Conservation (phyloP, 2,797 vertebrate genomes). For the Ptychobarbus kaznakovi region DNA sequence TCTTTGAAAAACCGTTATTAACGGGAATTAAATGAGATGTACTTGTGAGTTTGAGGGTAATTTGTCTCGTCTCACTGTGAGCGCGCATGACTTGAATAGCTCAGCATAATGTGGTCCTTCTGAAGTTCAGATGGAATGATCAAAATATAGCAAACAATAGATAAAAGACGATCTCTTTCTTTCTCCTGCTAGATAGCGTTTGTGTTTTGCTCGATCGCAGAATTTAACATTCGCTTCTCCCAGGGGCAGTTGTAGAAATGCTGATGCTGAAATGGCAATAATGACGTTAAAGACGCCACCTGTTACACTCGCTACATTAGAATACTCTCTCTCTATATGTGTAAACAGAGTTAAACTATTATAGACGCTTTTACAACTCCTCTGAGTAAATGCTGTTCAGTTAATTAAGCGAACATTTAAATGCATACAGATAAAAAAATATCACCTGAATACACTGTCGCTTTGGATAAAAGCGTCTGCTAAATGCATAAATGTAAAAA, state of each 20-base stretch:
- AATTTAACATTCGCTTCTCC: neutral
- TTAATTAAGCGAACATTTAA: neutral
- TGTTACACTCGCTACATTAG: conserved; percentile 25
- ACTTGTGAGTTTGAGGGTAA: conserved; percentile 52
- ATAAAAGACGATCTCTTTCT: neutral
- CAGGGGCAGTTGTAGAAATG: neutral
- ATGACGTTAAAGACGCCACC: conserved; percentile 42
- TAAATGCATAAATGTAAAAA: neutral
- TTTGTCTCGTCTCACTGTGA: conserved; percentile 45
- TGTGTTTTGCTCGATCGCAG: neutral
- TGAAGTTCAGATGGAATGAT: neutral
- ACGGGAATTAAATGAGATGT: conserved; percentile 61
- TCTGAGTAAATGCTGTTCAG: neutral
- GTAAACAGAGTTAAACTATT: conserved; percentile 1
- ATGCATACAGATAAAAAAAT: too few species aligned
- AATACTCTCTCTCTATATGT: neutral
- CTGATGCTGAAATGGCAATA: conserved; percentile 1
- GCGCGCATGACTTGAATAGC: conserved; percentile 42
- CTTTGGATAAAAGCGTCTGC: too few species aligned
- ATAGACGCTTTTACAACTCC: neutral
- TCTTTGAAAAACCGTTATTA: conserved; percentile 68
- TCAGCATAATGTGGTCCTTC: conserved; percentile 2
- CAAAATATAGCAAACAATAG: neutral
- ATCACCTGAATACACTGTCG: too few species aligned
- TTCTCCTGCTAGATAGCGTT: conserved; percentile 17